Conservation (phyloP, 2,888 invertebrate species). For the Drosophila histrio region DNA sequence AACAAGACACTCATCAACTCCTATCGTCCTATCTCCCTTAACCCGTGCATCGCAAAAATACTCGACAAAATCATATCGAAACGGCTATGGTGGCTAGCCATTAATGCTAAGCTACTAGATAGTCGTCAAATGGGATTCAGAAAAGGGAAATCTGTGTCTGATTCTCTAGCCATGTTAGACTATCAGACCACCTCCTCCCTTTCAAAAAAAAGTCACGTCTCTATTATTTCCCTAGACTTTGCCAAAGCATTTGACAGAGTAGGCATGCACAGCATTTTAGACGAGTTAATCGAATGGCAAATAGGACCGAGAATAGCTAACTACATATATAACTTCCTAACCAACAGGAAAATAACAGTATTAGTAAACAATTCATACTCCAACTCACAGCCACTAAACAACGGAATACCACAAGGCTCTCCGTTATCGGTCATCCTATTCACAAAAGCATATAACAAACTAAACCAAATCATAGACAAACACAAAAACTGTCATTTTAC, state of each 20-base stretch:
- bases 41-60: neutral
- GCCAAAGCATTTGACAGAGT: neutral
- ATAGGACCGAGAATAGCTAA: neutral
- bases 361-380: too few relatives aligned
- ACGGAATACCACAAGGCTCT: too few relatives aligned
- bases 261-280: neutral
- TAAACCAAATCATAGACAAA: too few relatives aligned
- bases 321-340: too few relatives aligned
- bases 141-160: neutral
- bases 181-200: neutral
- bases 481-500: too few relatives aligned
- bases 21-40: neutral
- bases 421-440: too few relatives aligned
- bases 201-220: neutral
- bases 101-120: neutral
- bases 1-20: neutral
- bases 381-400: too few relatives aligned
- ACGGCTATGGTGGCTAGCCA: neutral
- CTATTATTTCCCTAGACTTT: neutral
- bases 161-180: neutral
- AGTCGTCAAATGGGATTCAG: neutral
- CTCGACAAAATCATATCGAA: neutral
- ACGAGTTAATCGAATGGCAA: neutral
- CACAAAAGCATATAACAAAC: too few relatives aligned
- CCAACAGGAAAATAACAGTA: too few relatives aligned